Evolutionary conservation across 2,888 invertebrate species (phyloP), one percentile per base, ranked within the genome.

Genomic region (Endotricha flammealis): DNA sequence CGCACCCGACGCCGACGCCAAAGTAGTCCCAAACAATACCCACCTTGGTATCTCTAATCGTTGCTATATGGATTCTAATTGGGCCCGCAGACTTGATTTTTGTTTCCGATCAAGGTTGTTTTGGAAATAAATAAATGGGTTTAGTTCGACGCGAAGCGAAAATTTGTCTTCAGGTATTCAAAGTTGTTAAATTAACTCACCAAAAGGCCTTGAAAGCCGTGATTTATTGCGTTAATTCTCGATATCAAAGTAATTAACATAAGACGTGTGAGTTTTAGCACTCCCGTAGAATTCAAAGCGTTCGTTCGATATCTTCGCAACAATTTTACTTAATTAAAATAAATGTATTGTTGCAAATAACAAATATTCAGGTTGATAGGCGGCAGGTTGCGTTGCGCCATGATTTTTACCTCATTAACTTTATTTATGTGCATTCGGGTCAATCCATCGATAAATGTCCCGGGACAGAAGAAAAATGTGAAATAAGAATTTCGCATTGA

Each of bases 31-130:
- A 75, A 78, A 86, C 85, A 86, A 86, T 86, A 71, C 53, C 53
- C 57, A 57, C 61, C 53, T 50, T 58, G 61, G 64, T 85, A 85
- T 86, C 85, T 85, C 63, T 64, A 71, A 85, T 85, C 85, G 64
- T 65, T 62, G 74, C 71, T 72, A 79, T 77, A 80, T 69, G 63
- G 64, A 68, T 66, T 78, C 75, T 85, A 86, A 86, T 86, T 86
- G 83, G 85, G 73, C 66, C 73, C 73, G 78, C 80, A 48, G 81
- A 74, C 70, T 69, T 46, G 43, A 42, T 57, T 50, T 47, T 47
- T 47, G 31, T 38, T 7, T 22, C 20, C 8, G 10, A 3, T 12
- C 32, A 31, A n/a, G 31, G 22, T 4, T 31, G 20, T 7, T 31
- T 20, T 22, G 12, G 11, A 30, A 10, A 22, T 10, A 29, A 10